phyloP scores from a whole-genome alignment of 2,797 vertebrate genomes.

The Gymnopithys bicolor region DNA sequence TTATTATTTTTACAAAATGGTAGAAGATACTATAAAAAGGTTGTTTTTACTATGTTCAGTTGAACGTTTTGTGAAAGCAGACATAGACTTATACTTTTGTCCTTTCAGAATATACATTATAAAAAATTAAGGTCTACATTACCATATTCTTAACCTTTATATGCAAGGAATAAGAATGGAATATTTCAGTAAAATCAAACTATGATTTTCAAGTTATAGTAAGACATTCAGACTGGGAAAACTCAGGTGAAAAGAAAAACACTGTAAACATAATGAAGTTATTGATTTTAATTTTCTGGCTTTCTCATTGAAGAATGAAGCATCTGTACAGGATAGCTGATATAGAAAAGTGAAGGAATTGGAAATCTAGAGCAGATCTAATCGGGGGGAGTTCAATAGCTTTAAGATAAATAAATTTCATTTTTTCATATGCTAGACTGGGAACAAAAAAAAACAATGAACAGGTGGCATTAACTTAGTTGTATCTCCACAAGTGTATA shows the following conservation, averaged over 20 bases:
- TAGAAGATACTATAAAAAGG: not conserved
- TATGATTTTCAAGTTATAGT: conserved; percentile 38
- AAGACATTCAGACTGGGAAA: conserved; percentile 47
- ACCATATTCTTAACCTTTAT: not conserved
- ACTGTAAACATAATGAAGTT: conserved; percentile 86
- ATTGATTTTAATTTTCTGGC: conserved; percentile 89
- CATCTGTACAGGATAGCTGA: conserved; percentile 9
- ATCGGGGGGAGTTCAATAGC: not conserved
- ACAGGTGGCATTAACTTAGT: not conserved
- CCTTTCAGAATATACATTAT: not conserved
- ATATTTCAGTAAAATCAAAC: conserved; percentile 11
- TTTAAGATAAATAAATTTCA: not conserved
- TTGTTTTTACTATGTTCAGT: not conserved
- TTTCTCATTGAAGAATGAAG: conserved; percentile 71
- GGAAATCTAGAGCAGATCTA: conserved; percentile 32
- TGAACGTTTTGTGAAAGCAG: not conserved
- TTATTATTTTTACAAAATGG: not conserved
- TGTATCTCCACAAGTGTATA: not conserved
- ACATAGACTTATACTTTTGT: not conserved
- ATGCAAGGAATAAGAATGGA: not conserved
- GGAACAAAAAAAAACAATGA: not conserved
- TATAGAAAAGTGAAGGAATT: conserved; percentile 24
- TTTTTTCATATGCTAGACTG: not conserved
- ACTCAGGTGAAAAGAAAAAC: conserved; percentile 35
- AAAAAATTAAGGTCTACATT: not conserved